These are phyloP conservation scores for Hemichromis elongatus DNA, from an alignment of 2,113 vertebrate species.

Conservation along the genomic window DNA sequence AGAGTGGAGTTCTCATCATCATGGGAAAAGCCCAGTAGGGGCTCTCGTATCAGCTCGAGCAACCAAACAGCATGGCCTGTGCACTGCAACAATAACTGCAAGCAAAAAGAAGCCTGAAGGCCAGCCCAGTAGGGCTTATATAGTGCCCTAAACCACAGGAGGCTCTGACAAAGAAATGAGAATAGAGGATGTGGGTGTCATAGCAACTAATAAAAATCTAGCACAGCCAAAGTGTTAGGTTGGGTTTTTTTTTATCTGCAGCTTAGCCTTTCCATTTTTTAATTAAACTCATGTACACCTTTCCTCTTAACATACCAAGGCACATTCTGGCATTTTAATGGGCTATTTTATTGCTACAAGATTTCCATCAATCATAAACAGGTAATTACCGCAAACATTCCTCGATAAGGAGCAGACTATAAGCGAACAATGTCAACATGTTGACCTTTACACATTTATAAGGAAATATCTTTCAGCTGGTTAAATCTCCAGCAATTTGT, in stretches of 20 bases:
- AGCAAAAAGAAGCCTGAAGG: slow-evolving; percentile 38
- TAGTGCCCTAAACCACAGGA: slow-evolving; percentile 52
- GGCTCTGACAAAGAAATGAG: slow-evolving; percentile 51
- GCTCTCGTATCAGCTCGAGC: slow-evolving; percentile 60
- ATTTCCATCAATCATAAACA: slow-evolving; percentile 36
- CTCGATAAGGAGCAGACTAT: slow-evolving; percentile 23
- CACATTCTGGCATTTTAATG: slow-evolving; percentile 25
- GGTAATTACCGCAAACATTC: slow-evolving; percentile 32
- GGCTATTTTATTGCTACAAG: slow-evolving; percentile 16
- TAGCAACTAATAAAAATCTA: slow-evolving; percentile 67
- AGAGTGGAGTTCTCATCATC: slow-evolving; percentile 48
- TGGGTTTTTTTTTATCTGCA: neutral
- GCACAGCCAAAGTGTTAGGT: neutral
- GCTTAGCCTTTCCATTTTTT: neutral
- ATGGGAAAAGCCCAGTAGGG: slow-evolving; percentile 65
- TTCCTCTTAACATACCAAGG: neutral
- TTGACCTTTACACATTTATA: slow-evolving; percentile 49
- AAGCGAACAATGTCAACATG: slow-evolving; percentile 43
- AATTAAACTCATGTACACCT: neutral
- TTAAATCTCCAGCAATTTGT: slow-evolving; percentile 14
- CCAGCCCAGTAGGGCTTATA: slow-evolving; percentile 56
- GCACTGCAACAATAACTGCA: slow-evolving; percentile 51
- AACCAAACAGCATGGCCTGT: slow-evolving; percentile 51
- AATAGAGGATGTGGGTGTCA: slow-evolving; percentile 66
- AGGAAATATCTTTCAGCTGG: slow-evolving; percentile 45